Evolutionary conservation across 2,888 invertebrate species (phyloP), one percentile per base, ranked within the genome.

Genomic region (Athripsodes cinereus): DNA sequence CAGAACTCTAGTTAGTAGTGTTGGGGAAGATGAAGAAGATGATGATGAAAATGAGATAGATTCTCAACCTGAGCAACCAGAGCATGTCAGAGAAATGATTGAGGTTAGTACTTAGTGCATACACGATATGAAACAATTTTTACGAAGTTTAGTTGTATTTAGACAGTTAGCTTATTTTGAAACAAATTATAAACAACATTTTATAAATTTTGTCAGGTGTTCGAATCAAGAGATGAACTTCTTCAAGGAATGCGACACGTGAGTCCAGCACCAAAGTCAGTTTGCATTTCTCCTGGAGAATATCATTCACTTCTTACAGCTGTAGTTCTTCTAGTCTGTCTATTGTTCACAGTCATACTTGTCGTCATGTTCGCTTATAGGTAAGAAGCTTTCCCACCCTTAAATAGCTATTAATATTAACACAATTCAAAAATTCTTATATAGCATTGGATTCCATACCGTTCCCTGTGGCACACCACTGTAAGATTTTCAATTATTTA

Each of bases 71-170:
- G 76, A 76, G 49, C 72, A 73, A 55, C 84, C 85, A 13, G 92
- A 92, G 69, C 90, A 88, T 70, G 92, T 93, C 26, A 78, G 91
- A 64, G 91, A 92, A 77, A 91, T 92, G 89, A 92, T 92, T 65
- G 90, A 92, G 81, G 92, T 90, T 26, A 6, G 26, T 6, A 26
- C n/a, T n/a, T n/a, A 26, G 10, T 6, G 26, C 26, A 26, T 26
- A 26, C n/a, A n/a, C n/a, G n/a, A n/a, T n/a, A n/a, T n/a, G n/a
- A n/a, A n/a, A n/a, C n/a, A n/a, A n/a, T n/a, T n/a, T n/a, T n/a
- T n/a, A n/a, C n/a, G n/a, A 31, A 31, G 31, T 31, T 31, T 31
- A 8, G 31, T 8, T 31, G 8, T 11, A 6, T 6, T 31, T 11
- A 31, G 11, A 31, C 6, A 31, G 31, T 31, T 6, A 8, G 31